Evolutionary conservation across 2,888 invertebrate genomes (phyloP).

Genomic region (Opisthograptis luteolata): DNA sequence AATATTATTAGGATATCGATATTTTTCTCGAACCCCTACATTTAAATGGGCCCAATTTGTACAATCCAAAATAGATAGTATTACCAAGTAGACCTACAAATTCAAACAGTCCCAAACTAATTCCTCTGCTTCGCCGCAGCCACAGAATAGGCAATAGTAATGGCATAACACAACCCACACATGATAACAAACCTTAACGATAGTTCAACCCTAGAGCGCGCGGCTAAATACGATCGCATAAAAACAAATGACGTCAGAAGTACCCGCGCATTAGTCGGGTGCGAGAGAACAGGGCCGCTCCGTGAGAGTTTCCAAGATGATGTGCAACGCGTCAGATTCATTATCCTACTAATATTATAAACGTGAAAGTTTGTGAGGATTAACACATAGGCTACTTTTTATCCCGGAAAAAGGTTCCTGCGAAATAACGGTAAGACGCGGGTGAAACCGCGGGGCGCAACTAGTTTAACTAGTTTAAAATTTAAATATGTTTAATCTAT

Average conservation of each 20-base stretch:
- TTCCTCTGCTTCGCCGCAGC: constrained; percentile 17
- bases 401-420: no score
- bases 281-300: constrained; percentile 33
- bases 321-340: not conserved
- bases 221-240: constrained; percentile 54
- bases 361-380: no score
- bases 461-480: no score
- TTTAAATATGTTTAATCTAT: no score
- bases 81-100: not conserved
- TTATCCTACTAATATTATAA: no score
- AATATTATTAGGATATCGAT: no score
- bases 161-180: constrained; percentile 14
- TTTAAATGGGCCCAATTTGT: not conserved
- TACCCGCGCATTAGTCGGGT: constrained; percentile 38
- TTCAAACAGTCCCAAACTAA: not conserved
- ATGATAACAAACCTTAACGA: constrained; percentile 36
- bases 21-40: no score
- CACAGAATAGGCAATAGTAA: constrained; percentile 14
- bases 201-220: constrained; percentile 43
- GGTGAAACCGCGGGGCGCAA: no score
- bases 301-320: not conserved
- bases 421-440: no score
- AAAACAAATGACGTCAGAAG: constrained; percentile 54
- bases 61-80: not conserved
- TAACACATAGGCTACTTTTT: no score